A percentile compares a stretch with the other conserved stretches of the same genome.
These are phyloP conservation scores for Murina feae DNA, from an alignment of 2,113 vertebrate genomes.

Conservation along the genomic window DNA sequence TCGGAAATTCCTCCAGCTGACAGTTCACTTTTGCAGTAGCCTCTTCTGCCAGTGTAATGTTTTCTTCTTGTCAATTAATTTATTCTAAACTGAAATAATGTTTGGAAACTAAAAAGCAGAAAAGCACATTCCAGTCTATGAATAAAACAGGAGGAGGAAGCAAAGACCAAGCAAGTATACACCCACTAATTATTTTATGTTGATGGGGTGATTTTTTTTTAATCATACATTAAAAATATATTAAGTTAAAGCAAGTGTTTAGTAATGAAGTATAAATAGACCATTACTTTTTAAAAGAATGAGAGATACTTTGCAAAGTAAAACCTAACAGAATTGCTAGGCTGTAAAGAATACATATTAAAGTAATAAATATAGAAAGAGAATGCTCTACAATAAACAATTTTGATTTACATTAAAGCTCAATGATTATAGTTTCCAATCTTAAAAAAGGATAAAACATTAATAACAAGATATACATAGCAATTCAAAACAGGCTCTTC, in stretches of 20 bases:
- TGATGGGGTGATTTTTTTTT: neutral
- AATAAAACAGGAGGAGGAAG: neutral
- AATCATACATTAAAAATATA: slow-evolving; percentile 25
- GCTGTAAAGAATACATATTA: neutral
- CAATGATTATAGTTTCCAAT: neutral
- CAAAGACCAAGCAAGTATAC: neutral
- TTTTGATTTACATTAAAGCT: neutral
- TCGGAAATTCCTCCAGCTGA: neutral
- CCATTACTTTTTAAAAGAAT: neutral
- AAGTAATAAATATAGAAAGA: neutral
- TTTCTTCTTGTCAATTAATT: neutral
- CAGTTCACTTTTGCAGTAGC: neutral
- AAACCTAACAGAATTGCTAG: neutral
- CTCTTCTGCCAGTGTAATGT: neutral
- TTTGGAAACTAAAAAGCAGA: neutral
- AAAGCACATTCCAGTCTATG: neutral
- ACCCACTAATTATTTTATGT: neutral
- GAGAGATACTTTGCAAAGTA: neutral
- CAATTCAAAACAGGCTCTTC: neutral
- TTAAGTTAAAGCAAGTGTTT: neutral
- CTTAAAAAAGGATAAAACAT: neutral
- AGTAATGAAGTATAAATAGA: slow-evolving; percentile 30
- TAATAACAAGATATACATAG: neutral
- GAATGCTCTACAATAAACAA: neutral
- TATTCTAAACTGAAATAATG: slow-evolving; percentile 27